Evolutionary conservation across 37 sponge, comb jelly and placozoan species (phyloP), one percentile per base, ranked within the genome.

Genomic region (Diacarnus erythraeanus): DNA sequence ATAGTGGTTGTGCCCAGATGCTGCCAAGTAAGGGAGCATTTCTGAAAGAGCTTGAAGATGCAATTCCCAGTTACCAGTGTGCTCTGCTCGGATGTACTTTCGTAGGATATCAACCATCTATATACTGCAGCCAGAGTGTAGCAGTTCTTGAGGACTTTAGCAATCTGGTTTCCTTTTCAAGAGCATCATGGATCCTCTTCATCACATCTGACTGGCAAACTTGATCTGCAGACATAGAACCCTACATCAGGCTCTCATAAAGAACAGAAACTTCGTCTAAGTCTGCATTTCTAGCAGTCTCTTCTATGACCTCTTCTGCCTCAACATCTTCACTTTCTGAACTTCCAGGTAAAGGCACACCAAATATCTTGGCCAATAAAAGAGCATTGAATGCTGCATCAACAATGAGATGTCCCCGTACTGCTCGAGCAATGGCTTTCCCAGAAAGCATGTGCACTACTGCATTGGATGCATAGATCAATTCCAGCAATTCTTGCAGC

Each of bases 21-120:
- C n/a, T n/a, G n/a, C n/a, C n/a, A n/a, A n/a, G n/a, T n/a, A n/a
- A n/a, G 44, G 71, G 34, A 69, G 35, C 71, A 69, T 80, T 69
- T 80, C 71, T 38, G 54, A 42, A 44, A 80, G 22, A 57, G 81
- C 72, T 64, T 80, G 63, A 36, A 83, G 44, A 71, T 74, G 84
- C 33, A 76, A 38, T 43, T 71, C 61, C 84, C 76, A 83, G 84
- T 83, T 76, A 38, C 84, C 66, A 59, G 76, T 80, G 33, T 44
- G 70, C 60, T 80, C 71, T 9, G n/a, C n/a, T 27, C 59, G 42
- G 1, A 80, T 80, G 51, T 44, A 80, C 60, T 69, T 80, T 35
- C 81, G 81, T 30, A 80, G 81, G 33, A 80, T 70, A 27, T 80
- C 81, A 47, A 80, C 81, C 81, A n/a, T n/a, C n/a, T n/a, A n/a